Evolutionary conservation across 2,888 invertebrate species (phyloP).

Genomic region (Trichopria drosophilae): DNA sequence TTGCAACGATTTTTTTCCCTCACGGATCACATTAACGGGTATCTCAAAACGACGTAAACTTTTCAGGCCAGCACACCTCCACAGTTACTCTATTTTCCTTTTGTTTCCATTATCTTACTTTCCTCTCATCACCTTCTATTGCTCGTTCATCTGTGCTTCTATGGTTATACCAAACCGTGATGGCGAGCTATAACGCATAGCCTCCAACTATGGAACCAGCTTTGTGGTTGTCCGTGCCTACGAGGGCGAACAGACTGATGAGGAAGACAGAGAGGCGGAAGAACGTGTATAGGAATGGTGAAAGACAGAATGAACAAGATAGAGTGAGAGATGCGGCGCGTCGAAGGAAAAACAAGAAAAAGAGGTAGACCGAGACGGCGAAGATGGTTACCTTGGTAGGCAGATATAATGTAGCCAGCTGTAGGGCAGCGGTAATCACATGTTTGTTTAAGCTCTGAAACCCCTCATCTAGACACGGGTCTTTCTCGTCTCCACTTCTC

Average conservation of each 20-base stretch:
- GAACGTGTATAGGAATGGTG: conserved; percentile 5
- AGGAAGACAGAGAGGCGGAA: conserved; percentile 13
- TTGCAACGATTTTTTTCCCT: too few relatives aligned
- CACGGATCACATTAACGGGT: conserved; percentile 42
- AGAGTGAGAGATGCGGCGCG: conserved; percentile 25
- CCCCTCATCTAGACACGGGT: conserved; percentile 53
- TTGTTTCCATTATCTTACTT: conserved; percentile 29
- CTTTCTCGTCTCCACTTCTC: conserved; percentile 37
- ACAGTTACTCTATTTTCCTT: conserved; percentile 29
- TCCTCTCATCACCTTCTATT: conserved; percentile 25
- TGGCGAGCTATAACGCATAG: conserved; percentile 38
- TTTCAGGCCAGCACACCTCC: conserved; percentile 7
- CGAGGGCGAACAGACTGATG: conserved; percentile 5
- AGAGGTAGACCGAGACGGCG: conserved; percentile 29
- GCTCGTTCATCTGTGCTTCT: conserved; percentile 6
- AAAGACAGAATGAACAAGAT: conserved; percentile 3
- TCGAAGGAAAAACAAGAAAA: conserved; percentile 28
- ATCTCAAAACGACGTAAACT: conserved; percentile 40
- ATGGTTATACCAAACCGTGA: too few relatives aligned
- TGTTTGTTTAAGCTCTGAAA: conserved; percentile 59
- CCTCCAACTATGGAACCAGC: conserved; percentile 16
- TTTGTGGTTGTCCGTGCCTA: too few relatives aligned
- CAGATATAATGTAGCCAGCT: conserved; percentile 58
- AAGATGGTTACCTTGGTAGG: conserved; percentile 53
- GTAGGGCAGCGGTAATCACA: conserved; percentile 58